Conservation (phyloP, 2,113 vertebrate species). For the Mystacornis crossleyi region DNA sequence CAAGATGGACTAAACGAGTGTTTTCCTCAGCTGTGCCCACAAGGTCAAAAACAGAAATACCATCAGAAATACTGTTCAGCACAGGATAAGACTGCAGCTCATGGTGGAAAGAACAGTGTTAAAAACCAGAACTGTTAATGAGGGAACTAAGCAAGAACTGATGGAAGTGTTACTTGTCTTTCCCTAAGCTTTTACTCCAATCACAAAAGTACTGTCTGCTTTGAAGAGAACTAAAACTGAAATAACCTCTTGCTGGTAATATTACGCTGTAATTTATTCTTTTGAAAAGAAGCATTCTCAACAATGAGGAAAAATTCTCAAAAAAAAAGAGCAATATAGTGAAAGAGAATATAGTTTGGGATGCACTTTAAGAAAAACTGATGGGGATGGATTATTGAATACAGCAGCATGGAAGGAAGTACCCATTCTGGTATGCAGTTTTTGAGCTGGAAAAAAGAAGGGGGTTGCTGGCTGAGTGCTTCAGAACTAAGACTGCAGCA, state of each 20-base stretch:
- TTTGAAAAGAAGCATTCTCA: not conserved
- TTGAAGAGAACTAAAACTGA: not conserved
- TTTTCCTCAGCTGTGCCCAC: not conserved
- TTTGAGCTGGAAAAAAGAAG: not conserved
- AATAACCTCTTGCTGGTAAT: not conserved
- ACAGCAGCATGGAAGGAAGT: not conserved
- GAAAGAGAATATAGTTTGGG: not conserved
- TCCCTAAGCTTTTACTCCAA: not conserved
- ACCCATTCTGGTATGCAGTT: not conserved
- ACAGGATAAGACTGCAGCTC: not conserved
- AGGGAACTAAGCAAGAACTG: conserved; percentile 36
- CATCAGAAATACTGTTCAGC: not conserved
- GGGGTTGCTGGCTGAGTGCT: not conserved
- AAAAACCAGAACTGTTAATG: not conserved
- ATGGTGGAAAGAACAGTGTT: not conserved
- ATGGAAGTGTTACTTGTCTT: not conserved
- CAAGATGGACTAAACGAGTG: not conserved
- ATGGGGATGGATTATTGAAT: not conserved
- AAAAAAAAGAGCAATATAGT: not conserved
- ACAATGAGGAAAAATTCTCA: not conserved
- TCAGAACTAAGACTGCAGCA: not conserved
- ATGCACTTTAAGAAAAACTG: not conserved
- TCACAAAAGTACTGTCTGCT: not conserved
- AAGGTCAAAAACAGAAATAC: not conserved
- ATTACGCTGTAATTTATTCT: not conserved